Percentiles rank a stretch among this genome's conserved stretches.
Conservation (phyloP, 2,797 vertebrate species). For the Myotis daubentonii region DNA sequence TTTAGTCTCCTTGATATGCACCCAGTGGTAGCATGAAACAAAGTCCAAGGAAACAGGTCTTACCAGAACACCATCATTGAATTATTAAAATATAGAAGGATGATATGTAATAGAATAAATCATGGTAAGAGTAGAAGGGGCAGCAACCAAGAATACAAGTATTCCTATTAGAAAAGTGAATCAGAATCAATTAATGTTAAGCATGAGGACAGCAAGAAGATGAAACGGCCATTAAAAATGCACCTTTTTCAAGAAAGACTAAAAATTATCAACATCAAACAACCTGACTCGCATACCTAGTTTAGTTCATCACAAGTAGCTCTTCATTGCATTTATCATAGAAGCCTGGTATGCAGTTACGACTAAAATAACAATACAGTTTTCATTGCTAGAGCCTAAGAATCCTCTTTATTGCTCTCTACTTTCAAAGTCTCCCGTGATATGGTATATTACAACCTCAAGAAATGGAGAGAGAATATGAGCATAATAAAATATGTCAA, state of each 20-base stretch:
- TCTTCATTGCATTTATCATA: not conserved
- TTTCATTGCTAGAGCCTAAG: not conserved
- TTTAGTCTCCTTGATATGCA: not conserved
- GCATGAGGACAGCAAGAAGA: slow-evolving; percentile 36
- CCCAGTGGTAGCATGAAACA: not conserved
- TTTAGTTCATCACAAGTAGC: not conserved
- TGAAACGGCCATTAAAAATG: not conserved
- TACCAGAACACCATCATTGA: not conserved
- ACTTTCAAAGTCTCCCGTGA: slow-evolving; percentile 44
- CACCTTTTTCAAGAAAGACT: not conserved
- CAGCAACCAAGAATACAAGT: not conserved
- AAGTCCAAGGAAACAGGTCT: not conserved
- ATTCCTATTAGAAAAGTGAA: slow-evolving; percentile 28
- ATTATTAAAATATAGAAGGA: not conserved
- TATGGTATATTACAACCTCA: not conserved
- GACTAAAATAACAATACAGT: slow-evolving; percentile 49
- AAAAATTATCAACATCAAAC: not conserved
- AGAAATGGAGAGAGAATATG: not conserved
- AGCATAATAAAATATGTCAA: slow-evolving; percentile 49
- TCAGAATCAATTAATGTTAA: slow-evolving; percentile 40
- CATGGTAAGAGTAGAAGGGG: not conserved
- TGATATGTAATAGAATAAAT: not conserved
- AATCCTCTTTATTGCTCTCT: slow-evolving; percentile 21
- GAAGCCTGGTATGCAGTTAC: not conserved
- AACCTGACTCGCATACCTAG: not conserved